A percentile compares a stretch with the other conserved stretches of the same genome.
These are phyloP conservation scores for Burhinus bistriatus DNA, from an alignment of 2,113 vertebrate species.

Conservation along the genomic window DNA sequence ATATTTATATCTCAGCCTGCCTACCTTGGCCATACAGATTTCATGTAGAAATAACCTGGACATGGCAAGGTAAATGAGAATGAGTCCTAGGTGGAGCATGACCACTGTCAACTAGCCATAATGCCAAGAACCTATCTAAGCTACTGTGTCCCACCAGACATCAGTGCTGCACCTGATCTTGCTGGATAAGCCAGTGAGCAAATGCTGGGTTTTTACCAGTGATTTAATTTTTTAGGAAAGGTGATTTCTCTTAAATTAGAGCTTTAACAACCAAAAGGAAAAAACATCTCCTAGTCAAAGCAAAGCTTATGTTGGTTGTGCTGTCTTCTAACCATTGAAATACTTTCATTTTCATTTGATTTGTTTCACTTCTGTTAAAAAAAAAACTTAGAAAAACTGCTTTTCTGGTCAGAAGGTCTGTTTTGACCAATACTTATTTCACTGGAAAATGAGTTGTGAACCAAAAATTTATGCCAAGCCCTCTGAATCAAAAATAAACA, in stretches of 20 bases:
- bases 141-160: not conserved
- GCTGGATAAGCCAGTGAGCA: not conserved
- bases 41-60: not conserved
- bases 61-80: not conserved
- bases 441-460: not conserved
- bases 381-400: not conserved
- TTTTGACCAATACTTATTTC: not conserved
- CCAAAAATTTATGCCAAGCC: not conserved
- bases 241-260: not conserved
- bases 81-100: not conserved
- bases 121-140: not conserved
- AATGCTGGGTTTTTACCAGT: not conserved
- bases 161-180: not conserved
- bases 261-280: not conserved
- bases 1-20: not conserved
- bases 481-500: not conserved
- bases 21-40: not conserved
- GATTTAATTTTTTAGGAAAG: not conserved
- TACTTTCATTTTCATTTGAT: not conserved
- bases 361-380: not conserved
- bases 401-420: not conserved
- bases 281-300: not conserved
- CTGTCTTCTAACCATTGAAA: not conserved
- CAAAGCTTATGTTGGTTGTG: not conserved
- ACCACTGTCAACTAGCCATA: not conserved